These are phyloP conservation scores for Engystomops pustulosus DNA, from an alignment of 2,113 vertebrate species.

Conservation along the genomic window DNA sequence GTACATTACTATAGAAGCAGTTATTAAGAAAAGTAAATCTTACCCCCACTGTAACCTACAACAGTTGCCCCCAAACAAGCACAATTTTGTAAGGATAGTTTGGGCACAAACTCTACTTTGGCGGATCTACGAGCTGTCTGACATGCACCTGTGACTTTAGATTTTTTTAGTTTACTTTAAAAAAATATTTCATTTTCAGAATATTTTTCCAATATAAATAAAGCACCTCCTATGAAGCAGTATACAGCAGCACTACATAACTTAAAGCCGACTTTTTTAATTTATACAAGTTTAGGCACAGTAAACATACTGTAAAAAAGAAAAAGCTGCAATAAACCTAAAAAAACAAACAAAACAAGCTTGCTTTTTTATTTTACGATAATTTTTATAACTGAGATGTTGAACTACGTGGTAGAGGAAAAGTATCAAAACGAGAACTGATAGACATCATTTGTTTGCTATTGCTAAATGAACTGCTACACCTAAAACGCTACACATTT, in stretches of 20 bases:
- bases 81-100: not conserved
- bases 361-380: not conserved
- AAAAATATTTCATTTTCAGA: slow-evolving; percentile 52
- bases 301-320: slow-evolving; percentile 30
- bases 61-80: not conserved
- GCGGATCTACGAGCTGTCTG: not conserved
- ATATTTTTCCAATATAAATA: slow-evolving; percentile 54
- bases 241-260: slow-evolving; percentile 53
- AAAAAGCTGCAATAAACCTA: not conserved
- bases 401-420: not conserved
- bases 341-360: too few relatives aligned
- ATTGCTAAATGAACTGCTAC: slow-evolving; percentile 26
- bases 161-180: slow-evolving; percentile 47
- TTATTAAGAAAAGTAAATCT: not conserved
- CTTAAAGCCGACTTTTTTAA: slow-evolving; percentile 48
- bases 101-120: too few relatives aligned
- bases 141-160: not conserved
- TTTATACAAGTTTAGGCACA: slow-evolving; percentile 31
- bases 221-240: slow-evolving; percentile 41
- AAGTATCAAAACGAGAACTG: not conserved
- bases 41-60: not conserved
- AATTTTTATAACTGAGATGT: slow-evolving; percentile 39
- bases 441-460: not conserved
- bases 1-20: not conserved
- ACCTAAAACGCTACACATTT: not conserved